Evolutionary conservation across 2,888 invertebrate species (phyloP).

Genomic region (Amphipyra berbera): DNA sequence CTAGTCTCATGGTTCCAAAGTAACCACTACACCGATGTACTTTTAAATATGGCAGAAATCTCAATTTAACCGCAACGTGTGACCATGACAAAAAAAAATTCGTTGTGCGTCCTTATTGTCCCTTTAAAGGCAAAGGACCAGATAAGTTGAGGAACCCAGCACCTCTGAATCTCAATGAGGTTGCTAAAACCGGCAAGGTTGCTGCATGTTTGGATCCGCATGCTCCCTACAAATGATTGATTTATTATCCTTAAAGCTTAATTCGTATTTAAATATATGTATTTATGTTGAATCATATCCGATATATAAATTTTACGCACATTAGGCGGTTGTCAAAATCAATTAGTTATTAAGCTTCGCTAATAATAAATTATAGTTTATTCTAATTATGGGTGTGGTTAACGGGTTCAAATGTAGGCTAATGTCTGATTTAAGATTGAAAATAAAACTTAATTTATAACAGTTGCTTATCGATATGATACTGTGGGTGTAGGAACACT

Average conservation of each 20-base stretch:
- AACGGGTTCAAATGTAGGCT: constrained; percentile 8
- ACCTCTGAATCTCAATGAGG: constrained; percentile 62
- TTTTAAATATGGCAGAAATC: constrained; percentile 18
- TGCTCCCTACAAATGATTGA: constrained; percentile 46
- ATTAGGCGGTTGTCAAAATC: constrained; percentile 31
- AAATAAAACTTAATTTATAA: constrained; percentile 6
- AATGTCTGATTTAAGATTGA: constrained; percentile 9
- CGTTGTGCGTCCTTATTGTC: constrained; percentile 34
- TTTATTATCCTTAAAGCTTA: constrained; percentile 45
- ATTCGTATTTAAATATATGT: constrained; percentile 38
- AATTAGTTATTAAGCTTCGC: constrained; percentile 22
- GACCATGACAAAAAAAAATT: constrained; percentile 25
- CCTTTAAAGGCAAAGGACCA: constrained; percentile 45
- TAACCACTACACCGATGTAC: too few species aligned
- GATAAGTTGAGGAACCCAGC: constrained; percentile 27
- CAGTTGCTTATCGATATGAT: not conserved
- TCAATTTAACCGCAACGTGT: constrained; percentile 33
- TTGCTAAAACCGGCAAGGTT: constrained; percentile 49
- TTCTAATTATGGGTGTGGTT: constrained; percentile 22
- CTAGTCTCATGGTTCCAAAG: too few species aligned
- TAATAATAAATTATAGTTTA: constrained; percentile 18
- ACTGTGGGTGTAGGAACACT: not conserved
- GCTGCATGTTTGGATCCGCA: constrained; percentile 12
- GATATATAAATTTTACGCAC: constrained; percentile 13
- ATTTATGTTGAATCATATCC: constrained; percentile 4